These are phyloP conservation scores for Bos javanicus DNA, from an alignment of 2,113 vertebrate genomes.

Conservation along the genomic window DNA sequence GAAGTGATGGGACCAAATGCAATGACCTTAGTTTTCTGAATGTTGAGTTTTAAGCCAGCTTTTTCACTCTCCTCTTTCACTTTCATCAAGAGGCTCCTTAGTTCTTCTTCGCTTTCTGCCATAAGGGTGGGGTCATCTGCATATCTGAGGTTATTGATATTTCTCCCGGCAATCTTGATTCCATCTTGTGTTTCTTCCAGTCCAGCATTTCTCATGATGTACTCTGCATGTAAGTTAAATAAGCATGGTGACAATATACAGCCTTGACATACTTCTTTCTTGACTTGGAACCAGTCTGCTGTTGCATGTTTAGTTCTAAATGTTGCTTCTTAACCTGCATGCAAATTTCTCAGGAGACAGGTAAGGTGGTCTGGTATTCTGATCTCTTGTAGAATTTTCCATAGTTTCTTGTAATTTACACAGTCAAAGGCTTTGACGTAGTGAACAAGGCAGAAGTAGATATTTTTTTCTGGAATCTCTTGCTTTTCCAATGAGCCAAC, in stretches of 20 bases:
- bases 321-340: not conserved
- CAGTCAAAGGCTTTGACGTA: not conserved
- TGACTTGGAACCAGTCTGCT: not conserved
- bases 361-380: not conserved
- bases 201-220: not conserved
- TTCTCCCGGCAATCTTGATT: not conserved
- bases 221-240: not conserved
- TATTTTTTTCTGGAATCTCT: not conserved
- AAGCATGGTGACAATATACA: not conserved
- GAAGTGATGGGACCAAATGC: not conserved
- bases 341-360: not conserved
- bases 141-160: not conserved
- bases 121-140: not conserved
- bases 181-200: not conserved
- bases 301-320: not conserved
- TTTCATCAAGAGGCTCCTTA: not conserved
- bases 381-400: not conserved
- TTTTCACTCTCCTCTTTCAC: not conserved
- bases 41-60: not conserved
- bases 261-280: not conserved
- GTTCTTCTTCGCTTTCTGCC: not conserved
- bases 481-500: not conserved
- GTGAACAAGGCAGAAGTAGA: not conserved
- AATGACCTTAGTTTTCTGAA: not conserved
- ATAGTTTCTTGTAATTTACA: not conserved